These are phyloP conservation scores for Delichon dasypus DNA, from an alignment of 2,797 vertebrate genomes.

Conservation along the genomic window DNA sequence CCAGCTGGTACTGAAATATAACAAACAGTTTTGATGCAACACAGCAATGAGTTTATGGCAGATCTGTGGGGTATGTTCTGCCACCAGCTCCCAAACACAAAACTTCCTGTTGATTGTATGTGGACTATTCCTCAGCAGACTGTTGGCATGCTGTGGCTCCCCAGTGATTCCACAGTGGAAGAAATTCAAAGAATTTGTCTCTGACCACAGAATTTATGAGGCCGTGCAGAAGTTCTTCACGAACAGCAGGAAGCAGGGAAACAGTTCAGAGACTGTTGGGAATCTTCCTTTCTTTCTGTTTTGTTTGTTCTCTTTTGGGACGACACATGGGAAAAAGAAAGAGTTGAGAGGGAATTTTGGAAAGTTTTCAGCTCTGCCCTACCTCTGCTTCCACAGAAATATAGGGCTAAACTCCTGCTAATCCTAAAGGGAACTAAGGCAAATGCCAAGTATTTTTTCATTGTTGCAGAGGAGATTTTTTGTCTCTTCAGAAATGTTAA, in stretches of 20 bases:
- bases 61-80: rapidly evolving
- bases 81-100: constrained; percentile 4
- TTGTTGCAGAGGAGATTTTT: not conserved
- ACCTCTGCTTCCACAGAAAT: not conserved
- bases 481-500: not conserved
- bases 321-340: constrained; percentile 16
- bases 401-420: not conserved
- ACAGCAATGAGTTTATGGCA: not conserved
- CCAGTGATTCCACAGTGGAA: constrained; percentile 44
- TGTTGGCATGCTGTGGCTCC: not conserved
- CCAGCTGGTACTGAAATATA: constrained; percentile 10
- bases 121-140: not conserved
- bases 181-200: constrained; percentile 55
- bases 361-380: constrained; percentile 15
- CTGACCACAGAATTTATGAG: constrained; percentile 50
- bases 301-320: constrained; percentile 32
- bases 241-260: not conserved
- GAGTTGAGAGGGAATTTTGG: constrained; percentile 7
- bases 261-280: constrained; percentile 10
- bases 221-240: constrained; percentile 5
- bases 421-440: not conserved
- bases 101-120: not conserved
- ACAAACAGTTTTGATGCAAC: not conserved
- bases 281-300: constrained; percentile 28
- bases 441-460: not conserved